These are phyloP conservation scores for Drosophila pseudoananassae DNA, from an alignment of 1,140 invertebrate genomes.

Conservation along the genomic window DNA sequence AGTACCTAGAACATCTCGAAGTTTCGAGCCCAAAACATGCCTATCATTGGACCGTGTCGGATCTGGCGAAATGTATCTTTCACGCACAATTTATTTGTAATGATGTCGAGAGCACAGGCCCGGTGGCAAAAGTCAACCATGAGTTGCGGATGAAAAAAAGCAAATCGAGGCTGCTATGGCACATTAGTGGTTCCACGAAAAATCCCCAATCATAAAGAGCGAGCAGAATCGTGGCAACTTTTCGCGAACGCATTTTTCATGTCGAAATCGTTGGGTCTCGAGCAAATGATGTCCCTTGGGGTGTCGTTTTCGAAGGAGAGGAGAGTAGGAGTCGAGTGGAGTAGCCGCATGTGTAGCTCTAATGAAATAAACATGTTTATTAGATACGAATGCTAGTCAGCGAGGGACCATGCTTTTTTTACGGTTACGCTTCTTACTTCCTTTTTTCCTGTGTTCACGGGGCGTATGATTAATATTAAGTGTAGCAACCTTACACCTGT, in stretches of 20 bases:
- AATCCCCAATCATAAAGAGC: slow-evolving; percentile 76
- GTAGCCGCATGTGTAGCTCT: slow-evolving; percentile 71
- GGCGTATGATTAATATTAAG: slow-evolving; percentile 78
- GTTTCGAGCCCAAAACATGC: slow-evolving; percentile 26
- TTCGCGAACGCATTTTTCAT: slow-evolving; percentile 82
- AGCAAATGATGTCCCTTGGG: slow-evolving; percentile 72
- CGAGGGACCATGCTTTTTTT: slow-evolving; percentile 29
- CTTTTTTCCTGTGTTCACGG: slow-evolving; percentile 25
- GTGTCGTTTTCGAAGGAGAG: slow-evolving; percentile 13
- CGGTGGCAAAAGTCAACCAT: slow-evolving; percentile 50
- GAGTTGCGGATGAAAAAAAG: slow-evolving; percentile 19
- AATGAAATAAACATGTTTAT: slow-evolving; percentile 83
- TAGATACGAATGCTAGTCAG: slow-evolving; percentile 69
- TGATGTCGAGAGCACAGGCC: slow-evolving; percentile 63
- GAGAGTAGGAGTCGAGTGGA: slow-evolving; percentile 24
- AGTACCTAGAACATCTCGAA: slow-evolving; percentile 13
- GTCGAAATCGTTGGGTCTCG: slow-evolving; percentile 67
- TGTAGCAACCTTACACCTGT: slow-evolving; percentile 69
- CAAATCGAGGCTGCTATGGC: slow-evolving; percentile 54
- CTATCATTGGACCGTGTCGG: slow-evolving; percentile 64
- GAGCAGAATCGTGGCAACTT: slow-evolving; percentile 53
- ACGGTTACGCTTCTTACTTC: slow-evolving; percentile 1
- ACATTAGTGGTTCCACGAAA: slow-evolving; percentile 68
- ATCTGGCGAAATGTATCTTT: slow-evolving; percentile 74
- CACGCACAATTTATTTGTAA: slow-evolving; percentile 81